Conservation (phyloP, 2,797 vertebrate genomes). For the Hybognathus amarus region DNA sequence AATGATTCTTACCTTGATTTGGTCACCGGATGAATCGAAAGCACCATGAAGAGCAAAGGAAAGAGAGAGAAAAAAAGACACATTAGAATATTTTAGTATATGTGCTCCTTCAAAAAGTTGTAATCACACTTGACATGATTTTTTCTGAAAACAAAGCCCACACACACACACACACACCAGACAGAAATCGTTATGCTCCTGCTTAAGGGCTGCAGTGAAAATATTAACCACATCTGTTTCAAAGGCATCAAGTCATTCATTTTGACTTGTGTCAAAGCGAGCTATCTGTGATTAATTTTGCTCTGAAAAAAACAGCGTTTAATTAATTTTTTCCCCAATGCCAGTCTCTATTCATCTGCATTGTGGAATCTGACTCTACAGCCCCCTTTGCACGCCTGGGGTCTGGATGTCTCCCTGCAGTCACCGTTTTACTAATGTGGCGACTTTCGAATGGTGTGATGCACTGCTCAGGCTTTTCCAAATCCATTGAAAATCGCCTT, state of each 20-base stretch:
- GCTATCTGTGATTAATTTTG: constrained; percentile 8
- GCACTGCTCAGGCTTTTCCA: constrained; percentile 22
- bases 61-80: background rate
- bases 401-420: constrained; percentile 7
- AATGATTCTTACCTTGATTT: constrained; percentile 29
- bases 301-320: constrained; percentile 15
- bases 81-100: constrained; percentile 6
- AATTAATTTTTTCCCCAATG: constrained; percentile 1
- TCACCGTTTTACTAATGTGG: constrained; percentile 27
- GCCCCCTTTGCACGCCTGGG: background rate
- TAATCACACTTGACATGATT: background rate
- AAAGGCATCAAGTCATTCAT: constrained; percentile 1
- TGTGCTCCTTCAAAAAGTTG: background rate
- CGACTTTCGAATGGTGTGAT: constrained; percentile 22
- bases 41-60: background rate
- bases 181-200: background rate
- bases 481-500: constrained; percentile 66
- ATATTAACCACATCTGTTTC: constrained; percentile 27
- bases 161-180: constrained; percentile 11
- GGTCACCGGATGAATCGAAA: background rate
- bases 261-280: constrained; percentile 3
- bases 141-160: background rate
- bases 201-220: constrained; percentile 5
- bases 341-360: constrained; percentile 33
- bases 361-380: constrained; percentile 32